Conservation (phyloP, 2,888 invertebrate genomes). For the Shargacucullia verbasci region DNA sequence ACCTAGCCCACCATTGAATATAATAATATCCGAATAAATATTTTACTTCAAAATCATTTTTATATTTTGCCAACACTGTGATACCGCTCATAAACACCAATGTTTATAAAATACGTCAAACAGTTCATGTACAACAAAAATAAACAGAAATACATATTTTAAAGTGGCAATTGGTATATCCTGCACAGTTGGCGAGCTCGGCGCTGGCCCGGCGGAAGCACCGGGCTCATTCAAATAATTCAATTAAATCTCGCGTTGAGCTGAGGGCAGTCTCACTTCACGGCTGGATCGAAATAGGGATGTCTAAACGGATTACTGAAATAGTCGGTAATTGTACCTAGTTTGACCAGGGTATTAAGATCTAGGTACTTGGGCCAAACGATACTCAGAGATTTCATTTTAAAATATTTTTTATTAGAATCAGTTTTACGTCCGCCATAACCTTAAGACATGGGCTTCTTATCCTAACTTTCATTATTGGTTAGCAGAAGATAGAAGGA, state of each 20-base stretch:
- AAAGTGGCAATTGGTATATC: constrained; percentile 85
- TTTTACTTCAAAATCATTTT: no score
- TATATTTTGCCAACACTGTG: no score
- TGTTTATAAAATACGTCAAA: constrained; percentile 24
- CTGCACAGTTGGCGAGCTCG: constrained; percentile 71
- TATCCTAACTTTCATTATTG: no score
- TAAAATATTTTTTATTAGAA: no score
- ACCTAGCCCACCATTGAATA: no score
- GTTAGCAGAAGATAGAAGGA: no score
- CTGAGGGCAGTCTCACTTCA: constrained; percentile 80
- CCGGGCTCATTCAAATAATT: constrained; percentile 87
- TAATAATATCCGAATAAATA: no score
- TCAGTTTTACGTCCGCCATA: no score
- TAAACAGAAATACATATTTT: constrained; percentile 76
- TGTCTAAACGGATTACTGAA: constrained; percentile 53
- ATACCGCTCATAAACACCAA: constrained; percentile 1
- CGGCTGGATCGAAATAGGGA: constrained; percentile 77
- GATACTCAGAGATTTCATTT: no score
- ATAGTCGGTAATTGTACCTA: constrained; percentile 12
- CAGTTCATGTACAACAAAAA: constrained; percentile 43
- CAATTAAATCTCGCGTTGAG: constrained; percentile 83
- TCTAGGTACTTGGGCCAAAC: no score
- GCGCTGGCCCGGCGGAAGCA: constrained; percentile 79
- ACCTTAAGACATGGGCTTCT: no score
- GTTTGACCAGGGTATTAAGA: no score